phyloP scores from a whole-genome alignment of 2,113 vertebrate genomes.

The Ia io region DNA sequence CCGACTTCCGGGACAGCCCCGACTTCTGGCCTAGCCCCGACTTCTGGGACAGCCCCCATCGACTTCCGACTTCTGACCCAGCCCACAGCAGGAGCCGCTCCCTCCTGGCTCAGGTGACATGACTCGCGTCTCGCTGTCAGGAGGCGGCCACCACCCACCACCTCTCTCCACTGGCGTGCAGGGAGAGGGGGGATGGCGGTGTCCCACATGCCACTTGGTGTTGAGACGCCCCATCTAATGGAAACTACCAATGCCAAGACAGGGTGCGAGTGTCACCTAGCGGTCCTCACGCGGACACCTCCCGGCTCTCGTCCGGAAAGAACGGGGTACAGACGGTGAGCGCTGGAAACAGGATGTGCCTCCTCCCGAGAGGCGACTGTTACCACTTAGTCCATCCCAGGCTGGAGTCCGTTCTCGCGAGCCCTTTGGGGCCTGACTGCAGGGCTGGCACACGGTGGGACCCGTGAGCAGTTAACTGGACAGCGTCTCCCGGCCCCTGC shows the following conservation, averaged over 20 bases:
- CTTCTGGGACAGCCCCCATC: too few species aligned
- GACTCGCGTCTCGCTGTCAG: rapidly evolving
- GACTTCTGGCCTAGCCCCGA: too few species aligned
- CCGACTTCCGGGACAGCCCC: too few species aligned
- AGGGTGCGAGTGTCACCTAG: background rate
- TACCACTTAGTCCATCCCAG: background rate
- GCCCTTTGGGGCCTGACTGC: background rate
- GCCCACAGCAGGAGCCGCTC: background rate
- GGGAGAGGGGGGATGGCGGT: too few species aligned
- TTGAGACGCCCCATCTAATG: background rate
- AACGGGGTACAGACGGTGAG: background rate
- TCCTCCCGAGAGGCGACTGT: background rate
- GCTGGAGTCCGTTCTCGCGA: too few species aligned
- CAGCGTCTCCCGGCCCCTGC: background rate
- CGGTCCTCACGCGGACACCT: background rate
- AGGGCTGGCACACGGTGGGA: background rate
- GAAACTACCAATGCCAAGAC: background rate
- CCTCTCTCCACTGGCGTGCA: background rate
- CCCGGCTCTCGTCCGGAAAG: background rate
- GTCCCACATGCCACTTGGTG: background rate
- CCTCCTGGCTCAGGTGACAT: background rate
- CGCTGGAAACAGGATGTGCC: background rate
- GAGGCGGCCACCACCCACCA: background rate
- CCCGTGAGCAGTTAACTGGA: background rate
- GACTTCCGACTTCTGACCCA: too few species aligned